These are phyloP conservation scores for Leptopilina drosophilae DNA, from an alignment of 2,888 invertebrate species.

Conservation along the genomic window DNA sequence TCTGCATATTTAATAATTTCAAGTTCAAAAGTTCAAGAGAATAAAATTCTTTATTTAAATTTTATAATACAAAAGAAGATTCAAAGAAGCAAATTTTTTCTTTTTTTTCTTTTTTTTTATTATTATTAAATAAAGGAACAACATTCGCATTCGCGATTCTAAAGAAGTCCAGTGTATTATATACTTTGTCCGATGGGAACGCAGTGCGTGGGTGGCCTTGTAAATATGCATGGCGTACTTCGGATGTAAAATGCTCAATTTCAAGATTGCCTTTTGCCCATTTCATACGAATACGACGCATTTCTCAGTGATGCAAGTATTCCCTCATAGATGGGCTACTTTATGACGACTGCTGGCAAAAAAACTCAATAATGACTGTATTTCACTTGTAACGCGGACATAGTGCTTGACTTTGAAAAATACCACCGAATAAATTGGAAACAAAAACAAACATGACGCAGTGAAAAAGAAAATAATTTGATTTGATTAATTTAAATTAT, in stretches of 20 bases:
- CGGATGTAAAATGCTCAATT: slow-evolving; percentile 38
- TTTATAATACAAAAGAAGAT: not conserved
- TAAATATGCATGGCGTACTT: slow-evolving; percentile 39
- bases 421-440: too few relatives aligned
- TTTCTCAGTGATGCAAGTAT: slow-evolving; percentile 30
- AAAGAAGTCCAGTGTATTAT: slow-evolving; percentile 28
- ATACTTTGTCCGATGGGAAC: slow-evolving; percentile 30
- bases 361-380: slow-evolving; percentile 14
- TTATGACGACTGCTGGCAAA: slow-evolving; percentile 6
- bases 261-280: slow-evolving; percentile 37
- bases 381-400: slow-evolving; percentile 10
- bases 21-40: slow-evolving; percentile 29
- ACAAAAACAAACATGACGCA: too few relatives aligned
- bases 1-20: slow-evolving; percentile 15
- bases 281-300: slow-evolving; percentile 31
- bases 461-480: too few relatives aligned
- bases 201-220: slow-evolving; percentile 38
- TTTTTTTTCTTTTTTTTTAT: too few relatives aligned
- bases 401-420: too few relatives aligned
- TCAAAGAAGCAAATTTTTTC: slow-evolving; percentile 6
- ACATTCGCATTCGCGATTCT: slow-evolving; percentile 36
- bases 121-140: slow-evolving; percentile 9
- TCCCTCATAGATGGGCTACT: slow-evolving; percentile 27
- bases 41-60: slow-evolving; percentile 21
- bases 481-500: too few relatives aligned